These are phyloP conservation scores for Fundulus diaphanus DNA, from an alignment of 2,797 vertebrate genomes.

Conservation along the genomic window DNA sequence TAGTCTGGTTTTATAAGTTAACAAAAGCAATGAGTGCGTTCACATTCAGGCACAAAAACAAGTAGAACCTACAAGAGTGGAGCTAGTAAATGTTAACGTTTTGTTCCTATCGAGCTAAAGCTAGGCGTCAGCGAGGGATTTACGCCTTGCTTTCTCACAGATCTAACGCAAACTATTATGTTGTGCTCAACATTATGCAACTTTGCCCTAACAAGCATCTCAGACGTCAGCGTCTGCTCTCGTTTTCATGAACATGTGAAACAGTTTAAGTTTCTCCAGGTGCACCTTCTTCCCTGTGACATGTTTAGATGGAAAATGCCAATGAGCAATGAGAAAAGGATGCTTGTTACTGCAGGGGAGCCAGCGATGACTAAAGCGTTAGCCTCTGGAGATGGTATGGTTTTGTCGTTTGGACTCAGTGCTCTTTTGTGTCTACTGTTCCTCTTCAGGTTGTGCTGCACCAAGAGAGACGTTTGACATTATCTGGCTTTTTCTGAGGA, in stretches of 20 bases:
- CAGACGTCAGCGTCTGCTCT: conserved; percentile 39
- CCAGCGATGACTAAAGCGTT: conserved; percentile 38
- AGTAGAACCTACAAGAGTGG: background rate
- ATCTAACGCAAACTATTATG: background rate
- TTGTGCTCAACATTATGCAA: conserved; percentile 32
- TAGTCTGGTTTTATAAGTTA: background rate
- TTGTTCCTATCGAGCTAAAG: background rate
- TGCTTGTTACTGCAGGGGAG: conserved; percentile 29
- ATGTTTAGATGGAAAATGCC: conserved; percentile 62
- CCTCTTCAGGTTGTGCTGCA: conserved; percentile 44
- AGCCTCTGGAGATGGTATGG: conserved; percentile 57
- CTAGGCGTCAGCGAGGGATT: background rate
- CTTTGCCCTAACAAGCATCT: conserved; percentile 27
- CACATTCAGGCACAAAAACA: background rate
- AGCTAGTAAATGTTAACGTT: background rate
- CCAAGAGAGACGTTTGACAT: conserved; percentile 12
- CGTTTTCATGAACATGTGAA: conserved; percentile 56
- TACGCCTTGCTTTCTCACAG: background rate
- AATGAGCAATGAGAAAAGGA: conserved; percentile 34
- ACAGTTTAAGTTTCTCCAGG: conserved; percentile 62
- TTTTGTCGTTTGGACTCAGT: conserved; percentile 58
- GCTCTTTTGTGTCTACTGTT: conserved; percentile 28
- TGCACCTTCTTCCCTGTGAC: conserved; percentile 41
- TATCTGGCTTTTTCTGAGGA: conserved; percentile 31
- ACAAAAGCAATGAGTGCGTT: background rate